A percentile compares a stretch with the other conserved stretches of the same genome.
phyloP scores from a whole-genome alignment of 2,888 invertebrate genomes.

The Theretra japonica region DNA sequence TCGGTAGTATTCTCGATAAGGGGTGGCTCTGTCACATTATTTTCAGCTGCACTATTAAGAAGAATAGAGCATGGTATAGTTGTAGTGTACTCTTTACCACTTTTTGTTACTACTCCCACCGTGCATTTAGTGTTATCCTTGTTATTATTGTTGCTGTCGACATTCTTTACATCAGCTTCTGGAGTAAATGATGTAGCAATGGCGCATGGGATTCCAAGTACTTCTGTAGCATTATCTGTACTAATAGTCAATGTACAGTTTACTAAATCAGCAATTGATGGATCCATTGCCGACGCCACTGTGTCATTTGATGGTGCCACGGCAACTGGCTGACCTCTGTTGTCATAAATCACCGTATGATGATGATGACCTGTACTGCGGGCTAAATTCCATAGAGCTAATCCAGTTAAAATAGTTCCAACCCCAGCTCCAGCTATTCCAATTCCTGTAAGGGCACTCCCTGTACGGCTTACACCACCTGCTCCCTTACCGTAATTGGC shows the following conservation, averaged over 20 bases:
- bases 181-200: slow-evolving; percentile 81
- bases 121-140: slow-evolving; percentile 76
- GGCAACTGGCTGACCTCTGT: slow-evolving; percentile 76
- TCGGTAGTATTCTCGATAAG: slow-evolving; percentile 47
- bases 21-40: slow-evolving; percentile 78
- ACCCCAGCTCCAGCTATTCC: slow-evolving; percentile 79
- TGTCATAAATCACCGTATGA: slow-evolving; percentile 79
- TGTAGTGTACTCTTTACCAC: slow-evolving; percentile 74
- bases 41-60: slow-evolving; percentile 76
- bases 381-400: slow-evolving; percentile 81
- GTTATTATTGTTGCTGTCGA: slow-evolving; percentile 53
- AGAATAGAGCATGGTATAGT: slow-evolving; percentile 79
- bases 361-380: slow-evolving; percentile 73
- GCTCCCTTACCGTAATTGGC: slow-evolving; percentile 59
- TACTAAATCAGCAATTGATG: slow-evolving; percentile 72
- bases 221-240: slow-evolving; percentile 70
- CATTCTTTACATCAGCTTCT: slow-evolving; percentile 72
- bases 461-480: slow-evolving; percentile 66
- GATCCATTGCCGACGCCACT: slow-evolving; percentile 56
- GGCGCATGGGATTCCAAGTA: slow-evolving; percentile 78
- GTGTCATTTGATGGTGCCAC: slow-evolving; percentile 70
- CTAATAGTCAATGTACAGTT: slow-evolving; percentile 79
- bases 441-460: slow-evolving; percentile 70
- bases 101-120: slow-evolving; percentile 73
- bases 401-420: slow-evolving; percentile 77